These are phyloP conservation scores for Neolamprologus toae DNA, from an alignment of 2,113 vertebrate species.

Conservation along the genomic window DNA sequence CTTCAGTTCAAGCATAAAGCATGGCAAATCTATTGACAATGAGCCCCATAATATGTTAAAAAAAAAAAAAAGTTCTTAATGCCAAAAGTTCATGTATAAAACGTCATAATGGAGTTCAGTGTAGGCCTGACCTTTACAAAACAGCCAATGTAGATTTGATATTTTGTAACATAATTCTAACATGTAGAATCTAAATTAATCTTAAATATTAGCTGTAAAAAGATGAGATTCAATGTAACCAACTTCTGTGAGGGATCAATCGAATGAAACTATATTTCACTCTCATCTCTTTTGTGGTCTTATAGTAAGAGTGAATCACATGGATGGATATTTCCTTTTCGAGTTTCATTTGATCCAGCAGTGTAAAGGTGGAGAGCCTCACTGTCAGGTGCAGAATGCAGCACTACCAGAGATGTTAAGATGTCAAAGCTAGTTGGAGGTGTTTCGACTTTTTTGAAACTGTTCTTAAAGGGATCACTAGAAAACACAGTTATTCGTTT, in stretches of 20 bases:
- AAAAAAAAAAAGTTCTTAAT: not conserved
- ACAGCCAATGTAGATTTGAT: not conserved
- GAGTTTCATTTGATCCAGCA: not conserved
- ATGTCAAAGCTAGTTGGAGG: not conserved
- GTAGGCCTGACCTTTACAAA: not conserved
- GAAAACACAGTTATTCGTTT: not conserved
- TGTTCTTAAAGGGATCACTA: not conserved
- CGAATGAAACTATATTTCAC: not conserved
- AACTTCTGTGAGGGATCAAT: not conserved
- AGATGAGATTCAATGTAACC: not conserved
- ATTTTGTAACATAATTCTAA: not conserved
- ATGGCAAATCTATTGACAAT: not conserved
- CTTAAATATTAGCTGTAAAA: not conserved
- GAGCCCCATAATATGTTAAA: not conserved
- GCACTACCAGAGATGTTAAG: not conserved
- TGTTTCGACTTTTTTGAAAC: not conserved
- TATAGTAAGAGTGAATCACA: not conserved
- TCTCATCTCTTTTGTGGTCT: not conserved
- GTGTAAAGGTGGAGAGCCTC: not conserved
- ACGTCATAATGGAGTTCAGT: not conserved
- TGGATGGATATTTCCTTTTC: not conserved
- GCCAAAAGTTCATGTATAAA: not conserved
- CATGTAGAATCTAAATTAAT: not conserved
- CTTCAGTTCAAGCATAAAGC: not conserved
- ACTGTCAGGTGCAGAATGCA: not conserved